Evolutionary conservation across 2,113 vertebrate genomes (phyloP).

Genomic region (Xiphorhynchus elegans): DNA sequence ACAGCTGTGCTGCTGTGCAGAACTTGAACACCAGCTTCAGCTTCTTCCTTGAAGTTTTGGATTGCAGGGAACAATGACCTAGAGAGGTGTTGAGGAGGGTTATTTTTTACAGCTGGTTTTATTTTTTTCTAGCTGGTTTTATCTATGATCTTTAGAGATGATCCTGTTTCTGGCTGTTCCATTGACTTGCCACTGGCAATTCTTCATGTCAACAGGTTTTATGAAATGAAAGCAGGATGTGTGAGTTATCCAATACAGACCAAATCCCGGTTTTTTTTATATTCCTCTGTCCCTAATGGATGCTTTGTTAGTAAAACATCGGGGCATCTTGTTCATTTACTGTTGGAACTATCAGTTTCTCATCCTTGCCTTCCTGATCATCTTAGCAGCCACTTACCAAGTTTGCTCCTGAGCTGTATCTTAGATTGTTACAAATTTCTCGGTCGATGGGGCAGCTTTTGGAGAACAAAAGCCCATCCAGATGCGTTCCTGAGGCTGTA

Average conservation of each 20-base stretch:
- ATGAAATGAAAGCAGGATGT: neutral
- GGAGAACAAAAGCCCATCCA: neutral
- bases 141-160: neutral
- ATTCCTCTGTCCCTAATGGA: neutral
- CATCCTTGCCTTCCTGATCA: neutral
- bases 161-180: neutral
- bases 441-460: neutral
- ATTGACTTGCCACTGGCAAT: neutral
- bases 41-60: neutral
- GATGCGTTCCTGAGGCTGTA: neutral
- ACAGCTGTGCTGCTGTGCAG: neutral
- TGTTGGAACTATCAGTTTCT: neutral
- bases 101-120: neutral
- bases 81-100: neutral
- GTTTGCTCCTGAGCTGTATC: neutral
- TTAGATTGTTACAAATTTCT: neutral
- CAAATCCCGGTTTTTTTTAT: neutral
- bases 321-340: neutral
- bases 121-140: neutral
- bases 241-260: neutral
- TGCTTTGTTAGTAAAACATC: neutral
- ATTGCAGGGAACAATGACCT: neutral
- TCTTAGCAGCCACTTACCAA: neutral
- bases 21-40: neutral
- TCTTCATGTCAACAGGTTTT: neutral